Evolutionary conservation across 2,797 vertebrate species (phyloP), one percentile per base, ranked within the genome.

Genomic region (Botia kubotai): DNA sequence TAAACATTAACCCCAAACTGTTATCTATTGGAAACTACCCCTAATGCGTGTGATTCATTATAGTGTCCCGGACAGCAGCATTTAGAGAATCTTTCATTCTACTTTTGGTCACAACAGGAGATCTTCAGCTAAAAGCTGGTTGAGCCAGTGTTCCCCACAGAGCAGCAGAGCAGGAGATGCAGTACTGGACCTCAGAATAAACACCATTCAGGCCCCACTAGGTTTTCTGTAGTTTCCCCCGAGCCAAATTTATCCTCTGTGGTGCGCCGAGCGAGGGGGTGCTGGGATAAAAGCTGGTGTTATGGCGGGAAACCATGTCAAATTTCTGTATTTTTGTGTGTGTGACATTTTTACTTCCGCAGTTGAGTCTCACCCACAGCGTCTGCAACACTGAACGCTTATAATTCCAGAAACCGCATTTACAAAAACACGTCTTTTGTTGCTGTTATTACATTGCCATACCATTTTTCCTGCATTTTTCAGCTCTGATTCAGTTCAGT

Each of bases 171-270:
- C 33, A 63, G 52, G 14, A 73, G 52, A 66, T 7, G 16, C 14
- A 73, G 69, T 55, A 50, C 1, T 63, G 67, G 29, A 72, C n/a
- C 48, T 67, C 21, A 66, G 50, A 74, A 57, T 73, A 67, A 80
- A 80, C 52, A 80, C 66, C n/a, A 80, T 80, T 80, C 57, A 65
- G 33, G 62, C 62, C 48, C 50, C 50, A 73, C 19, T 58, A 73
- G 72, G 70, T 80, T 80, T 67, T 70, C 77, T 46, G 48, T 66
- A 80, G 77, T 53, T 73, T 62, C 70, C 77, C 60, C 19, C 14
- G 77, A 57, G 77, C 52, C 50, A 67, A 36, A 82, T 78, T 78
- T 50, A 66, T 57, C 62, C 53, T 77, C 52, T 73, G 75, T 72
- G 75, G 68, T 82, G 33, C 2, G 29, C 48, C 23, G 52, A 77